Conservation (phyloP, 1,140 invertebrate species). For the Cataglyphis hispanica region DNA sequence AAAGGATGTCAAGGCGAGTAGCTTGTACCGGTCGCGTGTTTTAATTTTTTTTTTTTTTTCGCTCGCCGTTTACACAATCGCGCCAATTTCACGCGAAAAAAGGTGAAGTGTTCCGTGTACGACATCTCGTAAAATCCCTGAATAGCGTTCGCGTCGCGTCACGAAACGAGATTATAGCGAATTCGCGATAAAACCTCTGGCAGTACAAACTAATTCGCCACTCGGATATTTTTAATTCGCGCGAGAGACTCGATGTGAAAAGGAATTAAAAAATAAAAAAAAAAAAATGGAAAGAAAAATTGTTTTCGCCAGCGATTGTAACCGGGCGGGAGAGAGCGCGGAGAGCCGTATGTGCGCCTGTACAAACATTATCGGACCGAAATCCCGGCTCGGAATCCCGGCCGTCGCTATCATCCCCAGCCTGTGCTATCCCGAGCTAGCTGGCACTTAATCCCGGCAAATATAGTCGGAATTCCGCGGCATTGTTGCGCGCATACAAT, state of each 20-base stretch:
- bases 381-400: slow-evolving; percentile 58
- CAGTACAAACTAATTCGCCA: slow-evolving; percentile 25
- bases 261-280: too few relatives aligned
- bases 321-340: slow-evolving; percentile 19
- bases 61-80: slow-evolving; percentile 15
- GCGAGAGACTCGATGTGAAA: background rate
- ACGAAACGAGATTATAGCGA: slow-evolving; percentile 39
- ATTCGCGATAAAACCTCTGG: slow-evolving; percentile 4
- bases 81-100: slow-evolving; percentile 10
- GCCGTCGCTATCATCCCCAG: slow-evolving; percentile 56
- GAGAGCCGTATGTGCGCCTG: slow-evolving; percentile 17
- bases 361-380: slow-evolving; percentile 66
- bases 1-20: slow-evolving; percentile 43
- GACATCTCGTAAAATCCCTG: slow-evolving; percentile 35
- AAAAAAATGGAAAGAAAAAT: background rate
- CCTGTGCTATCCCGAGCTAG: slow-evolving; percentile 59
- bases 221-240: slow-evolving; percentile 49
- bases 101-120: background rate
- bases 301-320: slow-evolving; percentile 22
- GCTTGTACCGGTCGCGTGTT: background rate
- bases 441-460: slow-evolving; percentile 75
- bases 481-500: slow-evolving; percentile 77
- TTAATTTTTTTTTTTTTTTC: background rate
- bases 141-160: background rate
- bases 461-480: slow-evolving; percentile 75